Conservation (phyloP, 1,140 invertebrate species). For the Propsilocerus akamusi region DNA sequence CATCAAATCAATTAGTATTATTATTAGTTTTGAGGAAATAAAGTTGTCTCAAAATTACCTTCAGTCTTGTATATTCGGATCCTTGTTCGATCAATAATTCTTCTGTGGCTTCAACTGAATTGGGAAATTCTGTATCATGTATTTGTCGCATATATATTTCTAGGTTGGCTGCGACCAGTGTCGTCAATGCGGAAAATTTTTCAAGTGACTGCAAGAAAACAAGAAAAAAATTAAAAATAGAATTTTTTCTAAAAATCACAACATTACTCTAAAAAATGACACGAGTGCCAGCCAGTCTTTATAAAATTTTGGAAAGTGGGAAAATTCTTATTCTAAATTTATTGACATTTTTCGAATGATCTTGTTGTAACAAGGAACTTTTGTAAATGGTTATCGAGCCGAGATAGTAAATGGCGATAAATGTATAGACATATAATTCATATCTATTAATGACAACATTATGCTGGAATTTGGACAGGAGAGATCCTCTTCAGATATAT, state of each 20-base stretch:
- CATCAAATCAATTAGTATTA: not conserved
- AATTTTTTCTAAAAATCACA: constrained; percentile 5
- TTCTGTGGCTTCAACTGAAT: constrained; percentile 57
- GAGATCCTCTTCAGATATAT: no score
- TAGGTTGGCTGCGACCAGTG: constrained; percentile 66
- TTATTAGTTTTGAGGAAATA: not conserved
- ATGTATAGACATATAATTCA: no score
- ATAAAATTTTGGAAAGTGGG: no score
- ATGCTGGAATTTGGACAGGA: no score
- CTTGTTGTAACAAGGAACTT: no score
- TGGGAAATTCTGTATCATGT: constrained; percentile 63
- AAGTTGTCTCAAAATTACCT: constrained; percentile 18
- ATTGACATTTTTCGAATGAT: no score
- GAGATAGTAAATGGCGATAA: no score
- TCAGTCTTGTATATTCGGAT: constrained; percentile 41
- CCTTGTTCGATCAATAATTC: constrained; percentile 45
- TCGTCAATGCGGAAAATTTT: constrained; percentile 79
- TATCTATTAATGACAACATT: no score
- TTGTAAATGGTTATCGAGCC: no score
- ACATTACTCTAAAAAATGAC: no score
- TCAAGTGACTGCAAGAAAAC: constrained; percentile 63
- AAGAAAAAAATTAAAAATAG: constrained; percentile 6
- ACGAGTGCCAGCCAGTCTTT: not conserved
- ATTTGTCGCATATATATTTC: constrained; percentile 71
- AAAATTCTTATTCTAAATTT: no score